Evolutionary conservation across 2,888 invertebrate species (phyloP).

Genomic region (Fragum whitleyi): DNA sequence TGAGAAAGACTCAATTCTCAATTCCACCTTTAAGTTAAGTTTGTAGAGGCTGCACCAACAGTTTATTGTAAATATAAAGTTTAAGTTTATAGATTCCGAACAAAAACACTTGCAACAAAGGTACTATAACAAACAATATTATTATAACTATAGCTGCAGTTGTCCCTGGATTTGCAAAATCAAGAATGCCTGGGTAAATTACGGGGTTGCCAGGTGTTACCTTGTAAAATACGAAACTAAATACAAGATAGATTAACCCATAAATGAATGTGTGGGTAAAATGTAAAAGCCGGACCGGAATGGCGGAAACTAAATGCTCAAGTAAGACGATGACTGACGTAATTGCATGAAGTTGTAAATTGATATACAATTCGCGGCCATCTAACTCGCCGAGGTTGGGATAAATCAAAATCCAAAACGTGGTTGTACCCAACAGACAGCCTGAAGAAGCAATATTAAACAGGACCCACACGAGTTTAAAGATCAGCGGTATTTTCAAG

Average conservation of each 20-base stretch:
- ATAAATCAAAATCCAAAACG: conserved; percentile 78
- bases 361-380: conserved; percentile 43
- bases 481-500: conserved; percentile 41
- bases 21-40: too few species aligned
- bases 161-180: conserved; percentile 78
- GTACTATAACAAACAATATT: conserved; percentile 70
- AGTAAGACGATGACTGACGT: conserved; percentile 78
- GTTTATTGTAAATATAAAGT: conserved; percentile 44
- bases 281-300: conserved; percentile 79
- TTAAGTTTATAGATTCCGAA: conserved; percentile 73
- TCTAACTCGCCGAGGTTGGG: conserved; percentile 55
- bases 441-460: conserved; percentile 69
- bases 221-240: conserved; percentile 79
- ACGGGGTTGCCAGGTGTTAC: conserved; percentile 73
- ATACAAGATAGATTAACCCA: conserved; percentile 76
- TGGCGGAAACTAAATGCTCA: conserved; percentile 74
- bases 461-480: conserved; percentile 76
- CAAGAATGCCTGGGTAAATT: conserved; percentile 79
- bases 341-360: conserved; percentile 78
- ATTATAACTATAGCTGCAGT: conserved; percentile 69
- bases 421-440: conserved; percentile 76
- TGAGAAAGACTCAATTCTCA: too few species aligned
- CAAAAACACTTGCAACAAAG: conserved; percentile 72
- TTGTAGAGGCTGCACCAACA: too few species aligned
- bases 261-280: conserved; percentile 74